A percentile compares a stretch with the other conserved stretches of the same genome.
Evolutionary conservation across 2,797 vertebrate genomes (phyloP).

Genomic region (Champsocephalus gunnari): DNA sequence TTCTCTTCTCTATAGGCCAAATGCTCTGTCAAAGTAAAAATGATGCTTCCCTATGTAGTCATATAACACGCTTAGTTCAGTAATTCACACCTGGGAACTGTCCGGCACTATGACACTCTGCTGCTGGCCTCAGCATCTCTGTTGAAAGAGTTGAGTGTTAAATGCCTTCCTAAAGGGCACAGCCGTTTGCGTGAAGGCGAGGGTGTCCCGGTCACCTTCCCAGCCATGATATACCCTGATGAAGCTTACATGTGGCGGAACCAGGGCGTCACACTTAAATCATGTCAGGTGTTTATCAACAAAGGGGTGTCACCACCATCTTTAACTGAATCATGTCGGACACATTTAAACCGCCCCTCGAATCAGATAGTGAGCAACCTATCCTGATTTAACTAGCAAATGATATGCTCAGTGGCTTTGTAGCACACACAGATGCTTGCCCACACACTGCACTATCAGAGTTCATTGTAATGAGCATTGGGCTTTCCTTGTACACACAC

Average conservation of each 20-base stretch:
- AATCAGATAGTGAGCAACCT: constrained; percentile 29
- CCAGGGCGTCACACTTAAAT: constrained; percentile 19
- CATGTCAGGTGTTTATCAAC: constrained; percentile 30
- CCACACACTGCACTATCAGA: constrained; percentile 49
- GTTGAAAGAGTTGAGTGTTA: constrained; percentile 18
- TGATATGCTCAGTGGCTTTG: constrained; percentile 49
- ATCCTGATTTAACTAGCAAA: constrained; percentile 55
- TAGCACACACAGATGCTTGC: constrained; percentile 39
- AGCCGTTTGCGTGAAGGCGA: constrained; percentile 3
- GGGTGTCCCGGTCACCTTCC: constrained; percentile 7
- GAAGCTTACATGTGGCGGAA: not conserved
- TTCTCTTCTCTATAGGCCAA: not conserved
- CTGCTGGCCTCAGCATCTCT: constrained; percentile 27
- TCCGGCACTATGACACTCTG: constrained; percentile 14
- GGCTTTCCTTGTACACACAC: constrained; percentile 69
- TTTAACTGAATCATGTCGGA: constrained; percentile 33
- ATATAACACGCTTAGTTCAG: constrained; percentile 17
- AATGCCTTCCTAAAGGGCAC: constrained; percentile 18
- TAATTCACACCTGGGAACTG: constrained; percentile 29
- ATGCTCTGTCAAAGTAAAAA: constrained; percentile 31
- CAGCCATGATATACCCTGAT: not conserved
- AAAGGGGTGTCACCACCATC: constrained; percentile 18
- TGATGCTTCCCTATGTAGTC: not conserved
- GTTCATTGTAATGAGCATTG: constrained; percentile 78
- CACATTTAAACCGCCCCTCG: constrained; percentile 22